Evolutionary conservation across 2,888 invertebrate species (phyloP).

Genomic region (Trimorus sp.): DNA sequence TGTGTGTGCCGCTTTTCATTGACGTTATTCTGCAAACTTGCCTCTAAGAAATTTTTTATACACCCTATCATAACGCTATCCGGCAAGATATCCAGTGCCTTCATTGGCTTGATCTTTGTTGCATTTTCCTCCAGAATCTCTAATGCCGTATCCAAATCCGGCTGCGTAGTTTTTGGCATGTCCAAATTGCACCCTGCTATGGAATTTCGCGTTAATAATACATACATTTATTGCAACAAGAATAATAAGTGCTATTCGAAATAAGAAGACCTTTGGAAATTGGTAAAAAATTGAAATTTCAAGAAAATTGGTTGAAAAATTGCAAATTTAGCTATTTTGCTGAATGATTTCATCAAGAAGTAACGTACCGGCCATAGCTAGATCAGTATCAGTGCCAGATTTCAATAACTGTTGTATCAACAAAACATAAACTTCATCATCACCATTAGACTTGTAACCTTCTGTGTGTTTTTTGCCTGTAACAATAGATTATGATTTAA

Average conservation of each 20-base stretch:
- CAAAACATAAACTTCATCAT: slow-evolving; percentile 83
- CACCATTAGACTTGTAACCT: slow-evolving; percentile 73
- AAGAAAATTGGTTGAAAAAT: too few species aligned
- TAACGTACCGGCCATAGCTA: slow-evolving; percentile 72
- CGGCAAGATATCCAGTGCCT: slow-evolving; percentile 91
- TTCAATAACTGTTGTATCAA: slow-evolving; percentile 84
- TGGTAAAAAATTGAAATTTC: too few species aligned
- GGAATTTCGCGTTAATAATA: neutral
- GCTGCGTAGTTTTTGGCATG: slow-evolving; percentile 84
- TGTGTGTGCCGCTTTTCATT: slow-evolving; percentile 89
- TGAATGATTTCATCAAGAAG: neutral
- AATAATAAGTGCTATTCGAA: too few species aligned
- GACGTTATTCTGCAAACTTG: slow-evolving; percentile 89
- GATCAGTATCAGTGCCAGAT: slow-evolving; percentile 76
- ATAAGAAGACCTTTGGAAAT: too few species aligned
- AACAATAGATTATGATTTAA: neutral
- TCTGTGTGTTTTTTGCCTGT: slow-evolving; percentile 72
- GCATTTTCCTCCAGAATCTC: slow-evolving; percentile 92
- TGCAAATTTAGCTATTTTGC: too few species aligned
- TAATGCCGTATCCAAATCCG: slow-evolving; percentile 91
- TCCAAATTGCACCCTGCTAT: slow-evolving; percentile 75
- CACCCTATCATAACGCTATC: slow-evolving; percentile 89
- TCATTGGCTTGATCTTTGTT: slow-evolving; percentile 90
- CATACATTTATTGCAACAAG: too few species aligned
- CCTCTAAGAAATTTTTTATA: slow-evolving; percentile 90